Evolutionary conservation across 37 sponge, comb jelly and placozoan species (phyloP).

Genomic region (Petrosia ficiformis): DNA sequence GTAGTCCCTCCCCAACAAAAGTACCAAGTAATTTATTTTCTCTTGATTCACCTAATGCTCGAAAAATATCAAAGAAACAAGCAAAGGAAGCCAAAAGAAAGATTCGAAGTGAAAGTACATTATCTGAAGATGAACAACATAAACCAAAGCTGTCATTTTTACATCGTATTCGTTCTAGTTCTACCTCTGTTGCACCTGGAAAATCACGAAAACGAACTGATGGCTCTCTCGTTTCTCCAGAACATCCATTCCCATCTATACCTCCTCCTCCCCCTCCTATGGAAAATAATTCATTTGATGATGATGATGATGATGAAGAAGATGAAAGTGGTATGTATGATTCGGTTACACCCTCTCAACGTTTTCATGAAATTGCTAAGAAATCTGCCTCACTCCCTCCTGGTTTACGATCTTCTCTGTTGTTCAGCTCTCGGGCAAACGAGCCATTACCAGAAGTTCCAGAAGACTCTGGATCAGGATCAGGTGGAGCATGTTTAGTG

Average conservation of each 20-base stretch:
- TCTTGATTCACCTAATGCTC: background rate
- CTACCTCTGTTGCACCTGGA: background rate
- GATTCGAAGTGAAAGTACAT: background rate
- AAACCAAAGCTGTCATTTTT: background rate
- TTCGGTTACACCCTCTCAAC: background rate
- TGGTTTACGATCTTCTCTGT: background rate
- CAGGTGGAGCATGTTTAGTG: background rate
- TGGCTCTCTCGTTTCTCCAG: conserved; percentile 18
- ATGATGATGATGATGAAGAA: conserved; percentile 11
- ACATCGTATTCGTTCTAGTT: background rate
- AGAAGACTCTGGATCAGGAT: conserved; percentile 33
- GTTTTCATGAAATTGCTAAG: background rate
- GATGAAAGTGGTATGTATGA: conserved; percentile 11
- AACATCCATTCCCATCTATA: background rate
- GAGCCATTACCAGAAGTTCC: conserved; percentile 51
- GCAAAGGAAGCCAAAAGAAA: background rate
- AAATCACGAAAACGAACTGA: background rate
- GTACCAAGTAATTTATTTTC: background rate
- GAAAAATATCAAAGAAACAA: no score
- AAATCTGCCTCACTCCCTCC: background rate
- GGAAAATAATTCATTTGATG: conserved; percentile 4
- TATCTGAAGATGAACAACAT: background rate
- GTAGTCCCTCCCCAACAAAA: background rate
- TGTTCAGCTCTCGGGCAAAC: conserved; percentile 1
- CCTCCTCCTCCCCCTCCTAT: conserved; percentile 7